phyloP scores from a whole-genome alignment of 2,888 invertebrate species.

The Lottia gigantea region DNA sequence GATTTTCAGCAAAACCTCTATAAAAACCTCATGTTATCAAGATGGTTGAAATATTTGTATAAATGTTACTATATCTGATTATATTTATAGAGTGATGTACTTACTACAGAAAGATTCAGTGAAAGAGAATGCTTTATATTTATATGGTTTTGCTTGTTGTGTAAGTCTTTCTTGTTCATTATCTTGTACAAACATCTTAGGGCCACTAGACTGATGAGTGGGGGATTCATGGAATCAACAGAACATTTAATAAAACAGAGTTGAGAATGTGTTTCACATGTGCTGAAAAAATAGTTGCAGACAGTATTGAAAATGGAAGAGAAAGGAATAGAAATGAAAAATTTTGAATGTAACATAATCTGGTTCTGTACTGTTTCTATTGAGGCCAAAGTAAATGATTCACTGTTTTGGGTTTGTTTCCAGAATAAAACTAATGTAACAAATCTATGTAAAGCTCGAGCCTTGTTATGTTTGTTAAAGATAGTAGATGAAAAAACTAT shows the following conservation, averaged over 20 bases:
- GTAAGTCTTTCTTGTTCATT: conserved; percentile 6
- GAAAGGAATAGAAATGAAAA: no score
- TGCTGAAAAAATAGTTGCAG: no score
- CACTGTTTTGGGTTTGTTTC: not conserved
- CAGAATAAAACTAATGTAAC: conserved; percentile 28
- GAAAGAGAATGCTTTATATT: conserved; percentile 33
- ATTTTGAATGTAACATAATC: no score
- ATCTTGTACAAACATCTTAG: conserved; percentile 6
- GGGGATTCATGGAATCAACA: no score
- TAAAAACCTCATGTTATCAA: no score
- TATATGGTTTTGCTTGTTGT: conserved; percentile 23
- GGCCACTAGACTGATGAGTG: not conserved
- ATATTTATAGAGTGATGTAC: conserved; percentile 46
- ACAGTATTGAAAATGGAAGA: no score
- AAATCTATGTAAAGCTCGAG: conserved; percentile 44
- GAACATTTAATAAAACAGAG: no score
- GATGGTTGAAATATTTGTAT: no score
- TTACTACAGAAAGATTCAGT: conserved; percentile 40
- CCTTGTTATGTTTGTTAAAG: conserved; percentile 52
- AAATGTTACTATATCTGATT: not conserved
- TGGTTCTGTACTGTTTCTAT: no score
- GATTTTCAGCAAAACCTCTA: no score
- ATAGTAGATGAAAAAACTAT: conserved; percentile 44
- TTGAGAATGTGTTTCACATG: no score
- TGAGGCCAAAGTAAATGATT: no score